These are phyloP conservation scores for Lamprotornis superbus DNA, from an alignment of 2,113 vertebrate genomes.

Conservation along the genomic window DNA sequence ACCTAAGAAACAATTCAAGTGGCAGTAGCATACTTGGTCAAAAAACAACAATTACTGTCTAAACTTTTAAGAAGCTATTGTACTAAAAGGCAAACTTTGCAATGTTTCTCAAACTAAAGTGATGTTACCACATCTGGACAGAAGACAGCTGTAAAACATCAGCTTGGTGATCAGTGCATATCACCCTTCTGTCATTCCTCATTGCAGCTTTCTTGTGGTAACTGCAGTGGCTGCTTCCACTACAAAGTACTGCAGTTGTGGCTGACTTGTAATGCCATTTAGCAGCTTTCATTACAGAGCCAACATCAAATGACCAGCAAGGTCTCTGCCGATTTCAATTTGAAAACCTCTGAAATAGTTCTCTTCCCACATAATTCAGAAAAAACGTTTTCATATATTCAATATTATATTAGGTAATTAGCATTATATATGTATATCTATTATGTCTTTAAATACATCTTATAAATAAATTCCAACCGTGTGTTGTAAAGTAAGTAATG, in stretches of 20 bases:
- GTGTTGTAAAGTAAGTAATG: slow-evolving; percentile 65
- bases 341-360: slow-evolving; percentile 2
- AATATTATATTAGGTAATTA: slow-evolving; percentile 49
- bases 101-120: slow-evolving; percentile 31
- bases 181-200: background rate
- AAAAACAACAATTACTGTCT: slow-evolving; percentile 37
- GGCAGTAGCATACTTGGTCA: slow-evolving; percentile 50
- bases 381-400: slow-evolving; percentile 54
- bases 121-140: slow-evolving; percentile 1
- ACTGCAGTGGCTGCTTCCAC: background rate
- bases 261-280: slow-evolving; percentile 16
- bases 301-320: background rate
- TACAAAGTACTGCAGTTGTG: background rate
- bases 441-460: slow-evolving; percentile 59
- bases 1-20: slow-evolving; percentile 14
- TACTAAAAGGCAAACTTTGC: slow-evolving; percentile 31
- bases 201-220: background rate
- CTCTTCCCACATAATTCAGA: slow-evolving; percentile 37
- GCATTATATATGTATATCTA: slow-evolving; percentile 38
- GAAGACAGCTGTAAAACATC: background rate
- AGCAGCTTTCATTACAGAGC: slow-evolving; percentile 30
- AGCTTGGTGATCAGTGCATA: background rate
- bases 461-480: slow-evolving; percentile 69
- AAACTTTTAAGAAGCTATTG: slow-evolving; percentile 41
- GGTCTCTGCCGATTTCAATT: background rate